These are phyloP conservation scores for Ormyrus rosae DNA, from an alignment of 2,888 invertebrate genomes.

Conservation along the genomic window DNA sequence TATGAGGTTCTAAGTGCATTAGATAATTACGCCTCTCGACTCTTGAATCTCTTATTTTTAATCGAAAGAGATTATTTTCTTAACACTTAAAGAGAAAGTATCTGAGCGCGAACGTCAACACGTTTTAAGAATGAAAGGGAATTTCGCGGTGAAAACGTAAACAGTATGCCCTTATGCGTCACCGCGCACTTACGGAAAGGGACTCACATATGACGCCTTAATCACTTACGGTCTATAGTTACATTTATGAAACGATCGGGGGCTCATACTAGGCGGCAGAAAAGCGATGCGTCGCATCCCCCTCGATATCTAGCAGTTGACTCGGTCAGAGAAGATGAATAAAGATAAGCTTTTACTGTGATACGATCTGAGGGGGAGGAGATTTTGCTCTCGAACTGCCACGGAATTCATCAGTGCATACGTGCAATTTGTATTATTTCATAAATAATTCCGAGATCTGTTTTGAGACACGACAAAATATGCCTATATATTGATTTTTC, in stretches of 20 bases:
- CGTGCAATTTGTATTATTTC: conserved; percentile 49
- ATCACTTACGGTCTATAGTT: conserved; percentile 69
- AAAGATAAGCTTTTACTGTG: conserved; percentile 57
- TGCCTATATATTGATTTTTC: conserved; percentile 36
- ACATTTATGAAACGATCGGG: conserved; percentile 58
- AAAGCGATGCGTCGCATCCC: conserved; percentile 22
- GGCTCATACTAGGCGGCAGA: conserved; percentile 33
- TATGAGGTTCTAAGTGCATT: no score
- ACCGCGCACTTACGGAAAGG: conserved; percentile 63
- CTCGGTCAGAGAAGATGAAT: conserved; percentile 54
- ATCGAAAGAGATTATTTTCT: no score
- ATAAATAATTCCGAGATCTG: conserved; percentile 41
- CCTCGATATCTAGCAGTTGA: conserved; percentile 28
- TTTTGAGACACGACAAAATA: conserved; percentile 33
- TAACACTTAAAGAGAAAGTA: no score
- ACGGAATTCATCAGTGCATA: conserved; percentile 53
- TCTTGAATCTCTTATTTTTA: no score
- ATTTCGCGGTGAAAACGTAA: conserved; percentile 63
- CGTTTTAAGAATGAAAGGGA: conserved; percentile 13
- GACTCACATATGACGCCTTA: conserved; percentile 71
- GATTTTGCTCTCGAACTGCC: conserved; percentile 1
- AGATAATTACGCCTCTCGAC: no score
- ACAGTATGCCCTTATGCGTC: conserved; percentile 71
- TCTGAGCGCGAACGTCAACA: no score
- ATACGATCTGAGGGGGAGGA: conserved; percentile 31